Base-by-base conservation (phyloP, 2,888 invertebrate genomes). In the Habrosyne pyritoides region DNA sequence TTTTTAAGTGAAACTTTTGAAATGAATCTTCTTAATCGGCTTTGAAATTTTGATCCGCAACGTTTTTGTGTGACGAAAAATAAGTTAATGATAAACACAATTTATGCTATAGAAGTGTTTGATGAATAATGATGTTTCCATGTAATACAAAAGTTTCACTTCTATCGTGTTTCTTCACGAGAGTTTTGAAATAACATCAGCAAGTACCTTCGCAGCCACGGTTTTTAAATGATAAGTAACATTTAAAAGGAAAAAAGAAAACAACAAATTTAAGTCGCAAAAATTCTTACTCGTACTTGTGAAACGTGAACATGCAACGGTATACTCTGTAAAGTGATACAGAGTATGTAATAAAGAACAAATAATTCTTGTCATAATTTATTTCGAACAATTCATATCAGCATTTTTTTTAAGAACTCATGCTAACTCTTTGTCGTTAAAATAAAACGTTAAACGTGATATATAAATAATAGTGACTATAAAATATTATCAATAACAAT, bases 401-500 rank as follows among this genome's bases (percentile, higher is more conserved):
- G 4, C 1, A 14, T 36, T 47, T 55, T 53, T 59, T 54, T 54
- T 53, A 60, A 51, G 53, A 56, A 61, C 42, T 63, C 63, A 63
- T 51, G 61, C 63, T 58, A 62, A 60, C 55, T 61, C 63, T 65
- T 63, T 63, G 57, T 60, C 58, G 66, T 70, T 67, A 64, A 78
- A 74, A 73, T 64, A 54, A 71, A 66, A 81, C 82, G 78, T 80
- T 75, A 74, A 59, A 83, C 83, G 77, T 74, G 47, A 63, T 81
- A 77, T 74, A 75, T 77, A 81, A 78, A 77, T 78, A 77, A 76
- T 79, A 79, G 65, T 77, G 77, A 77, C 77, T 79, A 75, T 66
- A 69, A 73, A 64, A 65, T 33, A n/a, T 30, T 30, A 30, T 8
- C 68, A 63, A 58, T 70, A 71, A 75, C 65, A 71, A 78, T 77